Base-by-base conservation (phyloP, 2,888 invertebrate genomes). In the Anodontia alba region DNA sequence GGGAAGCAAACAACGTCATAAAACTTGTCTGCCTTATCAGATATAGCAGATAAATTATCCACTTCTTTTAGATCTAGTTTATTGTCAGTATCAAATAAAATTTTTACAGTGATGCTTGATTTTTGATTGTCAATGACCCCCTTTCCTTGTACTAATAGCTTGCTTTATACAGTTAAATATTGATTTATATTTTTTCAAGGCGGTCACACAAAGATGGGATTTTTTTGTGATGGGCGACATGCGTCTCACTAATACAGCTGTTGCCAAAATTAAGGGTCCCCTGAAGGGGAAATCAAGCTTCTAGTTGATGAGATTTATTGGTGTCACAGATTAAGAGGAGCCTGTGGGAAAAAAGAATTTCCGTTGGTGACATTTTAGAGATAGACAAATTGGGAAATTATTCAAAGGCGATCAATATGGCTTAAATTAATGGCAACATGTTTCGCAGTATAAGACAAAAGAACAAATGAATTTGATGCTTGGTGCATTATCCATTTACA, bases 191-290 rank as follows among this genome's bases (percentile, higher is more conserved):
- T 38, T 8, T 38, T 38, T 38, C 12, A 5, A 12, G 38, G 38
- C 7, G 62, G 31, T 20, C 33, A 62, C 29, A 62, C 62, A 62
- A 62, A 62, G 62, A 29, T 62, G 23, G 31, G 62, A 62, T 31
- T 31, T 62, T 20, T 31, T 62, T 23, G 62, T 3, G 12, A 1
- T 12, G 62, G 31, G 3, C 33, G 62, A 26, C 26, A 26, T 7
- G 10, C 54, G 54, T n/a, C 54, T 7, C 54, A 10, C 23, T 23
- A 54, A 2, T 20, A 54, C 62, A 38, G 62, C 62, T 62, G 62
- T 62, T 62, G 33, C 62, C 62, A 33, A 62, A 62, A 62, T 62
- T 20, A 17, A 33, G 31, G 62, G 33, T 62, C 26, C 62, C 62
- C 62, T 8, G 31, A 10, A 62, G 62, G 62, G 31, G 33, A 62